Percentiles rank a stretch among this genome's conserved stretches.
Evolutionary conservation across 2,888 invertebrate genomes (phyloP).

Genomic region (Bellardia pandia): DNA sequence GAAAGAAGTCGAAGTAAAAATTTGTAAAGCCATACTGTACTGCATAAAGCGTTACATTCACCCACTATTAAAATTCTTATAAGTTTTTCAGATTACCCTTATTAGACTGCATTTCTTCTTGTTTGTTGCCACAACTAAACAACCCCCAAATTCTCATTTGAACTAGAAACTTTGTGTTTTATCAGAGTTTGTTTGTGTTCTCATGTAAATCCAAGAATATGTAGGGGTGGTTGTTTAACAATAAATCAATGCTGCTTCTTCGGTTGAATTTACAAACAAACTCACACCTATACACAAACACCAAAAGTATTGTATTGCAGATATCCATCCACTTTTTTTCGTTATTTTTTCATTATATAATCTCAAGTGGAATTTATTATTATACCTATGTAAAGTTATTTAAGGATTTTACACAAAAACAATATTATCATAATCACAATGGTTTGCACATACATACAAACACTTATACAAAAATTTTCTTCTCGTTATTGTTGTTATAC

Average conservation of each 20-base stretch:
- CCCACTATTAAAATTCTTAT: too few species aligned
- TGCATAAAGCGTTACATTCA: too few species aligned
- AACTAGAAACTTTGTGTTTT: neutral
- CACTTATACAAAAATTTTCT: neutral
- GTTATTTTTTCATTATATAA: constrained; percentile 64
- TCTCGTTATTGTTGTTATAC: constrained; percentile 25
- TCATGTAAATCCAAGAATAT: neutral
- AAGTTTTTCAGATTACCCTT: neutral
- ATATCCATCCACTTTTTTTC: constrained; percentile 4
- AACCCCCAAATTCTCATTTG: constrained; percentile 12
- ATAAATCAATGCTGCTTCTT: constrained; percentile 59
- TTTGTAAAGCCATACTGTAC: too few species aligned
- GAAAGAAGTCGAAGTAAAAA: too few species aligned
- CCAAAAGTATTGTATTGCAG: constrained; percentile 12
- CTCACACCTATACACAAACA: constrained; percentile 18
- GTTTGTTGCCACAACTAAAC: neutral
- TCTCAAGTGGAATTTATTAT: constrained; percentile 32
- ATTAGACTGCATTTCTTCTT: neutral
- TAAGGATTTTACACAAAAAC: constrained; percentile 25
- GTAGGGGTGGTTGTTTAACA: constrained; percentile 34
- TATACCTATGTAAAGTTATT: constrained; percentile 26
- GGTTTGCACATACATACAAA: neutral
- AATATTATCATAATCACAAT: neutral
- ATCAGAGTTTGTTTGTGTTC: neutral
- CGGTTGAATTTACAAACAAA: constrained; percentile 33